These are phyloP conservation scores for Pasiphila rectangulata DNA, from an alignment of 2,888 invertebrate species.

Conservation along the genomic window DNA sequence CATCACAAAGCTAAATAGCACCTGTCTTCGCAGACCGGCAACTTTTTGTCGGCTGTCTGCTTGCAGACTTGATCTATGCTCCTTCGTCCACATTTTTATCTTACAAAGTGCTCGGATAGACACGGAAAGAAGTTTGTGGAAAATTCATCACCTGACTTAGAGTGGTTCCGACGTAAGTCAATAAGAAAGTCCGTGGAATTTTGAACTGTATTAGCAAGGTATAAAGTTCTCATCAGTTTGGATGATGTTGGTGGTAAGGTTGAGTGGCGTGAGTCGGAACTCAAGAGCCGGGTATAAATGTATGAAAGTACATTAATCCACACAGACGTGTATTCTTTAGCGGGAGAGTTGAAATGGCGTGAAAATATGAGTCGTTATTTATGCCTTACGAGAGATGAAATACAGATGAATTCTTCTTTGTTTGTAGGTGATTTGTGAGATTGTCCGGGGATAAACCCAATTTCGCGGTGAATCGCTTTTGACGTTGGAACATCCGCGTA, in stretches of 20 bases:
- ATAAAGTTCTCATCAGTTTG: conserved; percentile 35
- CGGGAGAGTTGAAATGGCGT: conserved; percentile 77
- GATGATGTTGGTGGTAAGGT: conserved; percentile 27
- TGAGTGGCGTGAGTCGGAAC: conserved; percentile 44
- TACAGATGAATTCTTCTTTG: conserved; percentile 36
- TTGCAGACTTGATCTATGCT: conserved; percentile 73
- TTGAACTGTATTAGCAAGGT: not conserved
- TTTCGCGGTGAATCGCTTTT: not conserved
- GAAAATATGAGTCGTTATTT: conserved; percentile 78
- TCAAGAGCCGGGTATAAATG: conserved; percentile 66
- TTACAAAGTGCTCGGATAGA: conserved; percentile 79
- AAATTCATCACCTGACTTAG: conserved; percentile 61
- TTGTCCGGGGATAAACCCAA: conserved; percentile 1
- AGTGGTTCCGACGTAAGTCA: conserved; percentile 38
- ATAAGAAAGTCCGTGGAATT: conserved; percentile 1
- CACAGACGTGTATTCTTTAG: conserved; percentile 75
- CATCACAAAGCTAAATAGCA: conserved; percentile 51
- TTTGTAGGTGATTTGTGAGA: conserved; percentile 33
- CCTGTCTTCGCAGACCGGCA: conserved; percentile 49
- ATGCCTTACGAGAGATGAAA: conserved; percentile 61
- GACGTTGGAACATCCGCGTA: not conserved
- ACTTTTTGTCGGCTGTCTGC: conserved; percentile 64
- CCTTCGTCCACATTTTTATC: conserved; percentile 75
- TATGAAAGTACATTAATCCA: conserved; percentile 79
- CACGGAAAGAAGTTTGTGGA: conserved; percentile 74